Percentiles rank a stretch among this genome's conserved stretches.
Conservation (phyloP, 2,113 vertebrate genomes). For the Dipodomys stephensi region DNA sequence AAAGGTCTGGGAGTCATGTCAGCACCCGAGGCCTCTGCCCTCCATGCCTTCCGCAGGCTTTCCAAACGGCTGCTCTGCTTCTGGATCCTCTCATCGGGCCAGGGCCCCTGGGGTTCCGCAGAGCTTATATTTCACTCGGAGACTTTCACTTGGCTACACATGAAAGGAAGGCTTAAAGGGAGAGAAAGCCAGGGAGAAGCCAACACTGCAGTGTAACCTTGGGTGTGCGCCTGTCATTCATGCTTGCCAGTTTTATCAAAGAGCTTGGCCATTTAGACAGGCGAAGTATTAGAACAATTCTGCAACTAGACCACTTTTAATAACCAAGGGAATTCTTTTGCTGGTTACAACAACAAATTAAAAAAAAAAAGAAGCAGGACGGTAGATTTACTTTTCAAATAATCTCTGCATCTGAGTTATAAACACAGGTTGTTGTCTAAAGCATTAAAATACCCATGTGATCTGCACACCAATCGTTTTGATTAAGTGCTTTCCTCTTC, state of each 20-base stretch:
- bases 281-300: not conserved
- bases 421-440: not conserved
- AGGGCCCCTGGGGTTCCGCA: slow-evolving; percentile 41
- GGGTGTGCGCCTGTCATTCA: slow-evolving; percentile 82
- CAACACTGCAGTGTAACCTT: slow-evolving; percentile 72
- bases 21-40: not conserved
- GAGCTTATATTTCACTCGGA: slow-evolving; percentile 83
- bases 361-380: not conserved
- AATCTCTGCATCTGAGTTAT: slow-evolving; percentile 47
- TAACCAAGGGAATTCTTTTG: slow-evolving; percentile 5
- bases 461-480: slow-evolving; percentile 58
- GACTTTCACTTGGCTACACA: slow-evolving; percentile 87
- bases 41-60: not conserved
- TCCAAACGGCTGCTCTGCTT: slow-evolving; percentile 57
- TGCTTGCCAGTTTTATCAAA: slow-evolving; percentile 61
- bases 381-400: slow-evolving; percentile 19
- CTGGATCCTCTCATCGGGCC: slow-evolving; percentile 67
- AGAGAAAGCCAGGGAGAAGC: slow-evolving; percentile 74
- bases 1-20: not conserved
- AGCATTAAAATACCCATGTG: slow-evolving; percentile 56
- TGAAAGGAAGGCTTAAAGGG: slow-evolving; percentile 83
- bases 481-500: slow-evolving; percentile 46
- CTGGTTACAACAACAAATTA: not conserved
- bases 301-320: not conserved
- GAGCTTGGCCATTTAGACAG: not conserved